Conservation (phyloP, 1,140 invertebrate genomes). For the Scaptomyza montana region DNA sequence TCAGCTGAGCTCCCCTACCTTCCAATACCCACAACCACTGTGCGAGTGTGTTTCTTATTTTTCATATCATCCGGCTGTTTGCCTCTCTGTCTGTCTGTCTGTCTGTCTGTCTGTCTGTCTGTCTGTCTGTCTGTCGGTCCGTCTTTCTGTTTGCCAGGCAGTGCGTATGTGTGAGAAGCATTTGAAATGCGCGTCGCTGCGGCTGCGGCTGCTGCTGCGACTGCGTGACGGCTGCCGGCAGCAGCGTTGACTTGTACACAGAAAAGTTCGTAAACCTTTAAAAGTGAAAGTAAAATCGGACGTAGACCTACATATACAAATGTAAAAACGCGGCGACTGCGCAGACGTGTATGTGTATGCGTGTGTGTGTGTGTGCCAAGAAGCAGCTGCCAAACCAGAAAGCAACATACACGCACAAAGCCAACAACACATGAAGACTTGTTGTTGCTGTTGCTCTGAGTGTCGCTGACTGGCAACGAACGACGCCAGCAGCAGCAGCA, state of each 20-base stretch:
- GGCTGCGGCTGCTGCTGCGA: slow-evolving; percentile 19
- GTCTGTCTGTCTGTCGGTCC: background rate
- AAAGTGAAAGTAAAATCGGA: slow-evolving; percentile 84
- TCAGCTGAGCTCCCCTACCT: background rate
- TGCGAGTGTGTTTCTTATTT: slow-evolving; percentile 11
- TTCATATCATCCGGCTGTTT: slow-evolving; percentile 1
- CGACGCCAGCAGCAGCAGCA: slow-evolving; percentile 32
- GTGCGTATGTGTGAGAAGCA: slow-evolving; percentile 31
- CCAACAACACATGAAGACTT: slow-evolving; percentile 29
- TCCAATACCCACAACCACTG: slow-evolving; percentile 7
- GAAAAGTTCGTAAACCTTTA: slow-evolving; percentile 84
- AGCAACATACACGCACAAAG: slow-evolving; percentile 44
- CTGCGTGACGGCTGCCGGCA: slow-evolving; percentile 37
- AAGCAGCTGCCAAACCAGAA: slow-evolving; percentile 80
- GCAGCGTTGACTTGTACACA: slow-evolving; percentile 79
- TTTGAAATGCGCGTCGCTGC: slow-evolving; percentile 52
- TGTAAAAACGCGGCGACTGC: slow-evolving; percentile 49
- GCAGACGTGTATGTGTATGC: slow-evolving; percentile 9
- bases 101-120: background rate
- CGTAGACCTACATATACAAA: slow-evolving; percentile 83
- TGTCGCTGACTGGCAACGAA: slow-evolving; percentile 27
- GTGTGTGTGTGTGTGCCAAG: slow-evolving; percentile 55
- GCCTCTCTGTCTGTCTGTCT: background rate
- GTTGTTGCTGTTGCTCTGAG: slow-evolving; percentile 29
- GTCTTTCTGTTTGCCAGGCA: slow-evolving; percentile 7